A percentile compares a stretch with the other conserved stretches of the same genome.
phyloP scores from a whole-genome alignment of 2,113 vertebrate species.

The Micronycteris hirsuta region DNA sequence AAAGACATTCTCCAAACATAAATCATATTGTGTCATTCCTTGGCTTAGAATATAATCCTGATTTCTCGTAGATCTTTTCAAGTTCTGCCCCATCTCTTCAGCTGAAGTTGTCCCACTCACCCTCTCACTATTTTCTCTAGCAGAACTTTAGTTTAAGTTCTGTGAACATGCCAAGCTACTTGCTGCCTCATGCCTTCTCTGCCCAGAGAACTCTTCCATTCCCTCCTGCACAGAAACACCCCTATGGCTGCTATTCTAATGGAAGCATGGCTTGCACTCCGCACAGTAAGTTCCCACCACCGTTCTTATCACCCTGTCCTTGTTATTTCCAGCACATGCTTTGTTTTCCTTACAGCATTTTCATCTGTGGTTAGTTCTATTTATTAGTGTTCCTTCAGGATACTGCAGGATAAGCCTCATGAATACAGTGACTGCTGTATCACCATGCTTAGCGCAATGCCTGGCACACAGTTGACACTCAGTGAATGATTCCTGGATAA shows the following conservation, averaged over 20 bases:
- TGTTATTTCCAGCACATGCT: not conserved
- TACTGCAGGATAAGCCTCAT: not conserved
- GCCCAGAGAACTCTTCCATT: not conserved
- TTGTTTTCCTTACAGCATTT: not conserved
- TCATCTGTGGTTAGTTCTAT: not conserved
- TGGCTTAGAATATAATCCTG: not conserved
- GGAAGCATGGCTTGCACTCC: fast-evolving
- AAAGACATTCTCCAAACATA: not conserved
- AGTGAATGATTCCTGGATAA: not conserved
- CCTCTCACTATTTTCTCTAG: not conserved
- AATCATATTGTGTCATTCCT: not conserved
- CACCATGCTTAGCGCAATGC: not conserved
- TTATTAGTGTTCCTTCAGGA: not conserved
- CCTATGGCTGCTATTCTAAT: not conserved
- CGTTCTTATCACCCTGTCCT: fast-evolving
- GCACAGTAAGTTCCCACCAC: not conserved
- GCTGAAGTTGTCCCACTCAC: not conserved
- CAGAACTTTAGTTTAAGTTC: not conserved
- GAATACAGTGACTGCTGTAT: not conserved
- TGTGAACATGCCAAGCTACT: not conserved
- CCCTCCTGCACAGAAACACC: not conserved
- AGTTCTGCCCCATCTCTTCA: not conserved
- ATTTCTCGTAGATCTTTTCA: not conserved
- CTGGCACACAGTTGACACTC: not conserved
- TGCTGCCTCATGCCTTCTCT: not conserved